Evolutionary conservation across 2,113 vertebrate genomes (phyloP).

Genomic region (Egretta garzetta): DNA sequence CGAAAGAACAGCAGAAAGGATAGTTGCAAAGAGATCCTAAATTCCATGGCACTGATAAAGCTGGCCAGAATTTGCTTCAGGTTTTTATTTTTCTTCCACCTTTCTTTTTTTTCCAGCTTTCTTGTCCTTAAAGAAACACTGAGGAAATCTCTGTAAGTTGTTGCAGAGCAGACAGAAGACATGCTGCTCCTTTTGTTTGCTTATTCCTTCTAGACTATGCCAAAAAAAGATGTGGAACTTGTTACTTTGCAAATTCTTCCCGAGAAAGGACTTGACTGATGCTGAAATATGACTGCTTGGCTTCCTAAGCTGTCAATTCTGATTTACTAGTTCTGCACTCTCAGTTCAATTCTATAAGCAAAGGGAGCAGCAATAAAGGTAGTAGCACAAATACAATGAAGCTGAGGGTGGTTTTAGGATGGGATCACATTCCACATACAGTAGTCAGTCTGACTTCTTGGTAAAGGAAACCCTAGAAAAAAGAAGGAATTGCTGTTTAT

Average conservation of each 20-base stretch:
- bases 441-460: neutral
- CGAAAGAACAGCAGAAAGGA: neutral
- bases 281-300: neutral
- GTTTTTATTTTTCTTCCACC: neutral
- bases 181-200: neutral
- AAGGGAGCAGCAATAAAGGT: neutral
- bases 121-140: neutral
- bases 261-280: neutral
- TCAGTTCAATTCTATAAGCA: neutral
- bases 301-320: neutral
- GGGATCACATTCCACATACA: neutral
- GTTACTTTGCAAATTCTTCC: conserved; percentile 15
- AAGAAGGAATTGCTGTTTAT: neutral
- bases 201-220: neutral
- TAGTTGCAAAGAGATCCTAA: neutral
- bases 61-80: neutral
- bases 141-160: neutral
- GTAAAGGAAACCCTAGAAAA: neutral
- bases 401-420: neutral
- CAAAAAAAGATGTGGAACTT: neutral
- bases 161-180: neutral
- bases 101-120: neutral
- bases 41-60: neutral
- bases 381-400: neutral
- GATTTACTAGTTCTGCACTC: neutral